Conservation (phyloP, 2,797 vertebrate species). For the Hapalemur alaotrensis region DNA sequence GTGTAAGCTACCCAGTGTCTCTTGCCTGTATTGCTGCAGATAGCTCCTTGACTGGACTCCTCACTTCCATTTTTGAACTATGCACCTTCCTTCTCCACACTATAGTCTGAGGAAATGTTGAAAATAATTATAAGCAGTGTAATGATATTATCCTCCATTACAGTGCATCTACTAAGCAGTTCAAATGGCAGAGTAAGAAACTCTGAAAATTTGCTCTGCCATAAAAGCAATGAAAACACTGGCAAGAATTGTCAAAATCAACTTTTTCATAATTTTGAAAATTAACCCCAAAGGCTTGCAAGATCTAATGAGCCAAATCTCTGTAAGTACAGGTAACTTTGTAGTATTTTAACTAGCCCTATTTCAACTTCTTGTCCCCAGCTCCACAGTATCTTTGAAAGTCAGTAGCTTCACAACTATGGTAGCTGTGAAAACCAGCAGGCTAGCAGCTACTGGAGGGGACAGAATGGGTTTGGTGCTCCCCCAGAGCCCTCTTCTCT, state of each 20-base stretch:
- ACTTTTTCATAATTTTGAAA: constrained; percentile 40
- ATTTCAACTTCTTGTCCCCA: not conserved
- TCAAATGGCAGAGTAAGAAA: not conserved
- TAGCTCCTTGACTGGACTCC: not conserved
- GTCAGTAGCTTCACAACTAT: not conserved
- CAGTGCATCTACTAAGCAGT: not conserved
- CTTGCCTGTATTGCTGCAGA: not conserved
- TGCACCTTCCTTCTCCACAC: not conserved
- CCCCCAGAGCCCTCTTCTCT: not conserved
- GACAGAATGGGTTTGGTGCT: not conserved
- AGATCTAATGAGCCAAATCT: not conserved
- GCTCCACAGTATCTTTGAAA: constrained; percentile 8
- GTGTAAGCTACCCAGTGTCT: not conserved
- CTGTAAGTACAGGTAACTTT: not conserved
- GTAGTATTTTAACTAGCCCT: not conserved
- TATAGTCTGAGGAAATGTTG: not conserved
- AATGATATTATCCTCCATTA: not conserved
- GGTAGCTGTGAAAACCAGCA: not conserved
- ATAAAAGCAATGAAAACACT: constrained; percentile 3
- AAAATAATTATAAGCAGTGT: not conserved
- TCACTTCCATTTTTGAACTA: not conserved
- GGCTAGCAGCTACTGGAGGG: not conserved
- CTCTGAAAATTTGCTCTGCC: not conserved
- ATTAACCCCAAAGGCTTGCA: not conserved
- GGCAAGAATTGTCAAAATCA: not conserved